Conservation (phyloP, 2,888 invertebrate species). For the Melanophora roralis region DNA sequence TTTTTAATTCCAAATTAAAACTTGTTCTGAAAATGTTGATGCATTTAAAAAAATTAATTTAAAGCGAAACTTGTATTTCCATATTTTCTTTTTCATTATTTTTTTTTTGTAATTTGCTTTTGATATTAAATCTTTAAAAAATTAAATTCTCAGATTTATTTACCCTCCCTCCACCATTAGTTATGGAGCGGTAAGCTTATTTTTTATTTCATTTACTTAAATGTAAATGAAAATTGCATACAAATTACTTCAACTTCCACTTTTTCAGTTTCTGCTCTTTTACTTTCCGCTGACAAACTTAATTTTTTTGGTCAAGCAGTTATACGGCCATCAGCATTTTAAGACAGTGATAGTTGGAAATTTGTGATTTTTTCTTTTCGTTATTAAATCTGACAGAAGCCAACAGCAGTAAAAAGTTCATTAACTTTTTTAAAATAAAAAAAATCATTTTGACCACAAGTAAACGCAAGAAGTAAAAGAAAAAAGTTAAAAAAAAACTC, state of each 20-base stretch:
- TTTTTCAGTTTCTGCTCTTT: neutral
- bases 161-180: no score
- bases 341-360: slow-evolving; percentile 33
- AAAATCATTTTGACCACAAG: neutral
- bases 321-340: slow-evolving; percentile 46
- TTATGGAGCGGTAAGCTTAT: no score
- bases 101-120: no score
- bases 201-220: no score
- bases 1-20: no score
- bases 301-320: slow-evolving; percentile 34
- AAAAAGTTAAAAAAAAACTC: slow-evolving; percentile 20
- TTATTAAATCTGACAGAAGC: slow-evolving; percentile 21
- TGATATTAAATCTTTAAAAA: no score
- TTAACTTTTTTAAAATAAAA: slow-evolving; percentile 37
- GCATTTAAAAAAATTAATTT: no score
- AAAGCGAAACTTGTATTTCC: no score
- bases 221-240: neutral
- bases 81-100: no score
- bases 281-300: neutral
- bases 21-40: no score
- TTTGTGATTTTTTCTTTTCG: slow-evolving; percentile 11
- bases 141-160: no score
- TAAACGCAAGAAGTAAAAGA: slow-evolving; percentile 33
- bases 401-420: slow-evolving; percentile 42
- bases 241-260: neutral